Evolutionary conservation across 2,888 invertebrate genomes (phyloP).

Genomic region (Acanthosepion esculentum): DNA sequence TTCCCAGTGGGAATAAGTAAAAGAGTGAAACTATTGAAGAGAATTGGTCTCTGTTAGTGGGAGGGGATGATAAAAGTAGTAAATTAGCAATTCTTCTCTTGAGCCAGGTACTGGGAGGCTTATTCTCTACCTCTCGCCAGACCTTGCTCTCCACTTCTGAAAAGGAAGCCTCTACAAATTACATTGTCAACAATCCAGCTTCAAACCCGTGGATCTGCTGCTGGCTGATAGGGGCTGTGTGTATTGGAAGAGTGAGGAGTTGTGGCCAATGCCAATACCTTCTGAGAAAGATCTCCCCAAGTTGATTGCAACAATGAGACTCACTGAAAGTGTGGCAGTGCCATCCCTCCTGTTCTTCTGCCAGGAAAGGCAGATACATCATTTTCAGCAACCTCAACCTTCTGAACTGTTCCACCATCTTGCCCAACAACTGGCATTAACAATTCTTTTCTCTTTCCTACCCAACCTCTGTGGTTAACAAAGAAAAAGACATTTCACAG

Average conservation of each 20-base stretch:
- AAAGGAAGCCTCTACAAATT: neutral
- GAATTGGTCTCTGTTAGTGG: neutral
- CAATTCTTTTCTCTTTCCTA: neutral
- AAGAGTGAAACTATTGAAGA: too few species aligned
- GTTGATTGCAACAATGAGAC: neutral
- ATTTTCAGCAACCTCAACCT: neutral
- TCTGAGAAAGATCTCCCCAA: neutral
- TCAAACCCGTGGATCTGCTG: neutral
- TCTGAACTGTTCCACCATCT: neutral
- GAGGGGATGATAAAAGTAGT: neutral
- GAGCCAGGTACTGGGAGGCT: neutral
- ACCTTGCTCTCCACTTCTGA: neutral
- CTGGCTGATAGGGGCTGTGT: neutral
- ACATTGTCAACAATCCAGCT: slow-evolving; percentile 33
- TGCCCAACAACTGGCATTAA: neutral
- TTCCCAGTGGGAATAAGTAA: too few species aligned
- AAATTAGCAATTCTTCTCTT: neutral
- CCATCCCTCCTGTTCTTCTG: neutral
- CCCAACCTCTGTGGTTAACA: neutral
- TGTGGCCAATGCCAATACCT: neutral
- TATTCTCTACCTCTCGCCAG: neutral
- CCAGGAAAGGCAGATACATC: slow-evolving; percentile 6
- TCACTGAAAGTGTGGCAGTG: neutral
- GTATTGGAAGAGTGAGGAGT: neutral
- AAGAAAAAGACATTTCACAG: neutral